Percentiles rank a stretch among this genome's conserved stretches.
Evolutionary conservation across 92 coral and sea anemone species (phyloP).

Genomic region (Epizoanthus scotinus): DNA sequence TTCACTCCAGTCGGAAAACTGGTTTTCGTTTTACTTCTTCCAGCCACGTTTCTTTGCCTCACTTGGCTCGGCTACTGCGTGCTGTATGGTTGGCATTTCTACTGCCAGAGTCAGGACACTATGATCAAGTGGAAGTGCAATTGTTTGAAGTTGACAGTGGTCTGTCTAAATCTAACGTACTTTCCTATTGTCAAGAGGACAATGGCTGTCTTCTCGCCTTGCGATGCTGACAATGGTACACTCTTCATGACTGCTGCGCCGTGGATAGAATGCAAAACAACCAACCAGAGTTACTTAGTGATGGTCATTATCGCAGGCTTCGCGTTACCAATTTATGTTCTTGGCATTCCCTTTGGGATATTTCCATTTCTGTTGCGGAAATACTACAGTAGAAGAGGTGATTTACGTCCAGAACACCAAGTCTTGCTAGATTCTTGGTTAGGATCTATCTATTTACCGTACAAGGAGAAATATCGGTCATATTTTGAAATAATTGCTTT

Average conservation of each 20-base stretch:
- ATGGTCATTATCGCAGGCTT: constrained; percentile 51
- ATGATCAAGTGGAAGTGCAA: constrained; percentile 34
- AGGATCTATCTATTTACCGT: constrained; percentile 60
- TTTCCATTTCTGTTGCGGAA: constrained; percentile 61
- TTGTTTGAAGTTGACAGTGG: constrained; percentile 62
- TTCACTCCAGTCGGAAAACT: constrained; percentile 72
- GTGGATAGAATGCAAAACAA: constrained; percentile 71
- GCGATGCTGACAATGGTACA: constrained; percentile 48
- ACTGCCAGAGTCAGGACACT: constrained; percentile 11
- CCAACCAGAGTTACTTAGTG: constrained; percentile 37
- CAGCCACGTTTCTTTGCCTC: constrained; percentile 44
- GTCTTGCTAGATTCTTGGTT: constrained; percentile 60
- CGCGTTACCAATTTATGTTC: constrained; percentile 63
- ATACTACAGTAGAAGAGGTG: constrained; percentile 38
- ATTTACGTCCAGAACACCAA: constrained; percentile 36
- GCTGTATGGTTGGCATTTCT: constrained; percentile 18
- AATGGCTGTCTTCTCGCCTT: constrained; percentile 60
- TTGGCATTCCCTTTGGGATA: constrained; percentile 70
- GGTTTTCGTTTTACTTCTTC: constrained; percentile 52
- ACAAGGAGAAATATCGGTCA: constrained; percentile 45
- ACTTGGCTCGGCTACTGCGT: constrained; percentile 50
- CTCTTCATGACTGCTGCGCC: constrained; percentile 60
- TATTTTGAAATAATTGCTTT: constrained; percentile 56
- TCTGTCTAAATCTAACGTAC: constrained; percentile 63
- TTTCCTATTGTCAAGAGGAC: constrained; percentile 80